These are phyloP conservation scores for Porphyrio hochstetteri DNA, from an alignment of 2,113 vertebrate species.

Conservation along the genomic window DNA sequence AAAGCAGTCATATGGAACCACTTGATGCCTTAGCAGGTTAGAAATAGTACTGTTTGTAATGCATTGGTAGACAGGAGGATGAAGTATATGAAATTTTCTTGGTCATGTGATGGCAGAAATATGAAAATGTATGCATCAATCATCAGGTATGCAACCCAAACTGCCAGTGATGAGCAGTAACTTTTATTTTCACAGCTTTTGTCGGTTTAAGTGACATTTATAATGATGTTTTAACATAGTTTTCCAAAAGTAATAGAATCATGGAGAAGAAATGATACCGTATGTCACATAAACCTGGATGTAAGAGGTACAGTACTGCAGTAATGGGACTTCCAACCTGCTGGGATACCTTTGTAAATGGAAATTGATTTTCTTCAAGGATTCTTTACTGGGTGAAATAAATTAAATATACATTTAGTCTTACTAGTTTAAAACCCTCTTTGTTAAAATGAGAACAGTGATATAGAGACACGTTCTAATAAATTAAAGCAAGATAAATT, in stretches of 20 bases:
- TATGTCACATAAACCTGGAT: conserved; percentile 47
- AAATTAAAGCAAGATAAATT: conserved; percentile 64
- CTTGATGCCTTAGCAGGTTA: background rate
- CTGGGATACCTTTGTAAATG: conserved; percentile 59
- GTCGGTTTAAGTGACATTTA: conserved; percentile 1
- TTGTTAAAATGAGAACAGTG: conserved; percentile 63
- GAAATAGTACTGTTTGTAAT: background rate
- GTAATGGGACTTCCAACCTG: conserved; percentile 16
- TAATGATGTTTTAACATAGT: conserved; percentile 5
- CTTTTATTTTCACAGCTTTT: background rate
- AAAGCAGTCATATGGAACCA: background rate
- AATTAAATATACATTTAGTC: conserved; percentile 73
- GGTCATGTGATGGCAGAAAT: background rate
- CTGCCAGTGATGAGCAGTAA: background rate
- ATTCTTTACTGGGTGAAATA: conserved; percentile 58
- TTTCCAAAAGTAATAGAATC: conserved; percentile 56
- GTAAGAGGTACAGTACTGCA: background rate
- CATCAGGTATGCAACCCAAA: background rate
- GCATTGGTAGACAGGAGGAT: background rate
- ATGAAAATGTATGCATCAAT: background rate
- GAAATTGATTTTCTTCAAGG: conserved; percentile 73
- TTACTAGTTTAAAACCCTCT: conserved; percentile 71
- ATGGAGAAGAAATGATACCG: conserved; percentile 38
- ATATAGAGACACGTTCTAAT: conserved; percentile 40
- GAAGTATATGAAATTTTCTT: background rate